Base-by-base conservation (phyloP, 2,113 vertebrate species). In the Vidua macroura region DNA sequence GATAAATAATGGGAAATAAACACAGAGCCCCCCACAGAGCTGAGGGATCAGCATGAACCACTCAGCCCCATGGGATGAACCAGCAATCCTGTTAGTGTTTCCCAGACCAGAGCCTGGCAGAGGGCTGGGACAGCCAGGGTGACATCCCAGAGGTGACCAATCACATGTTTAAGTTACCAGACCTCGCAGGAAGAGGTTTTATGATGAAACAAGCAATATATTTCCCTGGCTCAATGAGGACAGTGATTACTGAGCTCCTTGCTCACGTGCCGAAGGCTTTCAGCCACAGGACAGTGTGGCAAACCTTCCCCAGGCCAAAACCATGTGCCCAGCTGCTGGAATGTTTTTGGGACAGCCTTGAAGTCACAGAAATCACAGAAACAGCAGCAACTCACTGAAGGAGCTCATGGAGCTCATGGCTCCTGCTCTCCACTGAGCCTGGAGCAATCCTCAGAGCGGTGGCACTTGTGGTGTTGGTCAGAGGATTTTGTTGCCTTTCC, bases 241-340 rank as follows among this genome's bases (percentile, higher is more conserved):
- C 14, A 13, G 33, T 1, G 4, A 11, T 31, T 44, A n/a, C 4
- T 41, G 22, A 80, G 15, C 14, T 76, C 11, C 58, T 87, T 0
- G 0, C 22, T 86, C 6, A 1, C 7, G 2, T 0, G 0, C 13
- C 7, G 10, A 62, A 51, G 52, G 9, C 39, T 41, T 51, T 53
- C 43, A 13, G 52, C 28, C 30, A 19, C 1, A 0, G 17, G 3
- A 35, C 51, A 59, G 19, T 0, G 1, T 11, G 28, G 25, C 53
- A 43, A 77, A 4, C 1, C 15, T 51, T 63, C 16, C 21, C 14
- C 0, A 1, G 37, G 35, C 16, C 56, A 83, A 49, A 56, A 23
- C 15, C 25, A 7, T 25, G 17, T 62, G 17, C 30, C 46, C 56
- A 33, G 72, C 35, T 76, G 25, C 49, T 63, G 63, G 35, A 76